phyloP scores from a whole-genome alignment of 1,140 invertebrate genomes.

The Lasioglossum albipes region DNA sequence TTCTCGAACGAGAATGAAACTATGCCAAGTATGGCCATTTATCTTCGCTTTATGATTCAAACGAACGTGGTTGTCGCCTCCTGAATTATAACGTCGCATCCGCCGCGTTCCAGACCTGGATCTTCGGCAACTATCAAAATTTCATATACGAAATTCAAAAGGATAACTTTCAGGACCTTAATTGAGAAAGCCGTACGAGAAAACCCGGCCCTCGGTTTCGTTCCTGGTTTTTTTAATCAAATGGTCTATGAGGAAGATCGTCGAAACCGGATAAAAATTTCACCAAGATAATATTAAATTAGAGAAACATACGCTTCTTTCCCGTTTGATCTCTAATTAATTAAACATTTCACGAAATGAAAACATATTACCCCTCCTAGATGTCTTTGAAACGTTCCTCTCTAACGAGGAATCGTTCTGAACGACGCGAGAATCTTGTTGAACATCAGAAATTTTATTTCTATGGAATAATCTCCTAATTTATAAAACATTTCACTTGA shows the following conservation, averaged over 20 bases:
- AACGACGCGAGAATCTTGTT: no score
- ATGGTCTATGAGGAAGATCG: background rate
- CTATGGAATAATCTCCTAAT: no score
- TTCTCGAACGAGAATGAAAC: constrained; percentile 45
- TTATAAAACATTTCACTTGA: no score
- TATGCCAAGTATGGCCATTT: constrained; percentile 50
- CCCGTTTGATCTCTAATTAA: no score
- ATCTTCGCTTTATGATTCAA: constrained; percentile 53
- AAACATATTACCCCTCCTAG: no score
- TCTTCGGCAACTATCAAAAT: constrained; percentile 33
- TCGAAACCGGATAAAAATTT: background rate
- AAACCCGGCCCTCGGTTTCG: background rate
- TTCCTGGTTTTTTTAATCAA: constrained; percentile 19
- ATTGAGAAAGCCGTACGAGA: constrained; percentile 20
- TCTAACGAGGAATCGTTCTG: no score
- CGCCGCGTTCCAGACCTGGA: constrained; percentile 5
- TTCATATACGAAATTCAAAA: background rate
- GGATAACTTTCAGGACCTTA: constrained; percentile 26
- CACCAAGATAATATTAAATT: background rate
- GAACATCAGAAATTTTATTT: no score
- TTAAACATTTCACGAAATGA: no score
- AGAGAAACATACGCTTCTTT: background rate
- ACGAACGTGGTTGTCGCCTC: constrained; percentile 10
- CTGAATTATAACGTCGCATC: constrained; percentile 47
- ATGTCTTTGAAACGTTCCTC: no score